Base-by-base conservation (phyloP, 2,113 vertebrate genomes). In the Rhabdornis inornatus region DNA sequence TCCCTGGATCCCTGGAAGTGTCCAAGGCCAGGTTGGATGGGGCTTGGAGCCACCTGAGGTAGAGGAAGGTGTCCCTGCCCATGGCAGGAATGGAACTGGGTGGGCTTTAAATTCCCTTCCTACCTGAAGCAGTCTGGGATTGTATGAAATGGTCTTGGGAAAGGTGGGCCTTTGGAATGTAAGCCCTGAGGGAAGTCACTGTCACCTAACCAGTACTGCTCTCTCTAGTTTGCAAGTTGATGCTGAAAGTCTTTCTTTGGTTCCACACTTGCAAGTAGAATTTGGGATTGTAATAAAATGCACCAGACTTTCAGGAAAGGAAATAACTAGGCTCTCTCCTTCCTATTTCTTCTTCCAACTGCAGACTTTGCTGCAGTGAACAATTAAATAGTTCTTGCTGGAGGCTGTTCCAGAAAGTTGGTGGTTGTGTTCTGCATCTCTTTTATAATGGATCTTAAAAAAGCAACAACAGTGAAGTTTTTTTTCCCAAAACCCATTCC, bases 61-160 rank as follows among this genome's bases (percentile, higher is more conserved):
- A 0, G 35, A 1, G 5, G 20, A 11, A 50, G 17, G 5, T 45
- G 55, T 63, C 35, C 23, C 16, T 72, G 35, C 12, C 24, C 5
- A 0, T 15, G n/a, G 42, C 44, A 69, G 35, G 11, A 4, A 1
- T 31, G 37, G n/a, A 4, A 31, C 7, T 2, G 1, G 11, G 1
- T 42, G 20, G 5, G 1, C 25, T 57, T 31, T 5, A 44, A 55
- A 15, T 27, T 71, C 2, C 22, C 4, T 71, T 75, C 25, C 5
- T 1, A 44, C 25, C 37, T 0, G 1, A 24, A 59, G 14, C 4
- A 2, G 22, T 44, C n/a, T 49, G 15, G 15, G 33, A 23, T 60
- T 61, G 33, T 21, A 0, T 19, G 39, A 31, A 30, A 19, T 10
- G 4, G 45, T 59, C 13, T 39, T 79, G 45, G 15, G 9, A 68